These are phyloP conservation scores for Melipona quadrifasciata DNA, from an alignment of 1,140 invertebrate species.

Conservation along the genomic window DNA sequence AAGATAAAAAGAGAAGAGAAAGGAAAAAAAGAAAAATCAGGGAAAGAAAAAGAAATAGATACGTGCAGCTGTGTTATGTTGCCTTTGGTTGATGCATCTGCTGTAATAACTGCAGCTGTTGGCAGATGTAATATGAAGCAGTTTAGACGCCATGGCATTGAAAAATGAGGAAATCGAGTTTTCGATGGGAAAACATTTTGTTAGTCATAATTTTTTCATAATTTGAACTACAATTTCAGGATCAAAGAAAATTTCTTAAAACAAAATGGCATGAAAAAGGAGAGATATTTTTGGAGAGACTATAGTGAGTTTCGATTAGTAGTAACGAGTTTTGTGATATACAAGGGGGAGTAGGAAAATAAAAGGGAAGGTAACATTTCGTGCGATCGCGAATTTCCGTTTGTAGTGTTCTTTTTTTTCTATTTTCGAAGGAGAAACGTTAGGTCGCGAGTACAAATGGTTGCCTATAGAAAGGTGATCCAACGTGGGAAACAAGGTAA, in stretches of 20 bases:
- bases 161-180: background rate
- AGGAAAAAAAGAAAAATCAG: background rate
- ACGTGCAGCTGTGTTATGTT: conserved; percentile 55
- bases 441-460: conserved; percentile 32
- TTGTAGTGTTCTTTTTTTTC: background rate
- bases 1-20: background rate
- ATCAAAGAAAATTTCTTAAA: background rate
- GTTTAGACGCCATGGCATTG: background rate
- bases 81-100: conserved; percentile 71
- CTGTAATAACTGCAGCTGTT: conserved; percentile 64
- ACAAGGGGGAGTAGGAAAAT: background rate
- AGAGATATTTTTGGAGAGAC: conserved; percentile 4
- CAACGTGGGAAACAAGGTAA: conserved; percentile 80
- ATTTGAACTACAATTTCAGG: no score
- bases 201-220: background rate
- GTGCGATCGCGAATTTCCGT: background rate
- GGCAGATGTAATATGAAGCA: conserved; percentile 26
- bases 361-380: background rate
- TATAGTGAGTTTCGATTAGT: background rate
- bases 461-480: conserved; percentile 64
- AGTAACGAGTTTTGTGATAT: background rate
- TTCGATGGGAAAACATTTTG: background rate
- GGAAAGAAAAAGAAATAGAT: conserved; percentile 6
- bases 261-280: background rate
- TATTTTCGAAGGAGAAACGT: background rate